phyloP scores from a whole-genome alignment of 1,140 invertebrate species.

The Stegodyphus dumicola region DNA sequence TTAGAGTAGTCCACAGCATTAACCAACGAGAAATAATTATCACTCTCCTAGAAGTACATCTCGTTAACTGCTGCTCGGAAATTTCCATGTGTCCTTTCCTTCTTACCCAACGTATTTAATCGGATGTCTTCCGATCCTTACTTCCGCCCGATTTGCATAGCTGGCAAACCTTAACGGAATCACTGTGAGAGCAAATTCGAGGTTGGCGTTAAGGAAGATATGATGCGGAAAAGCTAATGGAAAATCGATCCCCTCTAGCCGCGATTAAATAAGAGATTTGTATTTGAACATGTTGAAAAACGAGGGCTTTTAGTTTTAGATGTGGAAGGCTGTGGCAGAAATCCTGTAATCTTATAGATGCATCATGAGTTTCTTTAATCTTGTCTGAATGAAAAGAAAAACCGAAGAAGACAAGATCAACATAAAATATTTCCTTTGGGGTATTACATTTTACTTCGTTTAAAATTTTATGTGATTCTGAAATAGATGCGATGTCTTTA shows the following conservation, averaged over 20 bases:
- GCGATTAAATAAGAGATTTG: conserved; percentile 7
- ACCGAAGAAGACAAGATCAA: no score
- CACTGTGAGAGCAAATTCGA: background rate
- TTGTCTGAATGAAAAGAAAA: no score
- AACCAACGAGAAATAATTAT: background rate
- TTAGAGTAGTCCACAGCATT: background rate
- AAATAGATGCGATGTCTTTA: no score
- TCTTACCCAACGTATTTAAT: conserved; percentile 20
- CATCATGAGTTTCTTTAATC: no score
- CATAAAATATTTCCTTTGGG: no score
- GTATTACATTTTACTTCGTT: no score
- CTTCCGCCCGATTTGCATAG: conserved; percentile 28
- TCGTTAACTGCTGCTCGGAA: background rate
- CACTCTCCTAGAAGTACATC: background rate
- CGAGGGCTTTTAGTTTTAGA: no score
- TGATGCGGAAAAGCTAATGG: conserved; percentile 26
- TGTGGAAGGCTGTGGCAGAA: no score
- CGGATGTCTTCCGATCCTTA: conserved; percentile 5
- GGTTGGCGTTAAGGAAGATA: background rate
- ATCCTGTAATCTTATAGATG: no score
- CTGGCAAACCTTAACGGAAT: conserved; percentile 4
- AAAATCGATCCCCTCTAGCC: conserved; percentile 12
- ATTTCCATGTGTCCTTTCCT: background rate
- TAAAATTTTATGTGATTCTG: no score
- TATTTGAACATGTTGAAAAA: background rate